Evolutionary conservation across 1,140 invertebrate genomes (phyloP).

Genomic region (Ceratina calcarata): DNA sequence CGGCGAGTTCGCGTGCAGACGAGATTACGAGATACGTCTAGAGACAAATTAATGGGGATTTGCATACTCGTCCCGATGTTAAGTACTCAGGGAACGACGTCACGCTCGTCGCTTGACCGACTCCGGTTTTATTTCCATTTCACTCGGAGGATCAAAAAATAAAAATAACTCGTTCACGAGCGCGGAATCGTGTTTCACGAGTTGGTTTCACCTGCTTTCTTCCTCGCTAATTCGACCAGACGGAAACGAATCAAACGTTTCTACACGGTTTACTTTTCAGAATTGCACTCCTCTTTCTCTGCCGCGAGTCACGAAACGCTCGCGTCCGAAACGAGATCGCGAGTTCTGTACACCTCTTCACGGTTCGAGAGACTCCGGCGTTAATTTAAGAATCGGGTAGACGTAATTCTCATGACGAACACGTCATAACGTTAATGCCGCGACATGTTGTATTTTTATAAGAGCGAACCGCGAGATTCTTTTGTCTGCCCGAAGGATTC

Average conservation of each 20-base stretch:
- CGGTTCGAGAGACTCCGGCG: no score
- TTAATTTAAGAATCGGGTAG: no score
- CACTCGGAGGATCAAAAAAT: not conserved
- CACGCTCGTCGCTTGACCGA: no score
- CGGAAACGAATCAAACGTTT: slow-evolving; percentile 15
- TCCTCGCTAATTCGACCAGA: slow-evolving; percentile 9
- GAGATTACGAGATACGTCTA: not conserved
- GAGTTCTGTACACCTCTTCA: no score
- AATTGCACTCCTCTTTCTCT: not conserved
- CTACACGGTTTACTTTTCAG: slow-evolving; percentile 2
- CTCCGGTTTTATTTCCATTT: not conserved
- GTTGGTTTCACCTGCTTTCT: not conserved
- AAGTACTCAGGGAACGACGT: not conserved
- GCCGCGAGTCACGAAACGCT: not conserved
- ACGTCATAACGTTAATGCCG: no score
- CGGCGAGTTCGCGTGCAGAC: not conserved
- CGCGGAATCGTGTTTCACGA: not conserved
- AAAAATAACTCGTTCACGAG: not conserved
- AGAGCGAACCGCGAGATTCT: no score
- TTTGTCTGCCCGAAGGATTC: not conserved
- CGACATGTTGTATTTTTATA: no score
- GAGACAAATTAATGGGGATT: slow-evolving; percentile 18
- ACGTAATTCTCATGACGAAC: no score
- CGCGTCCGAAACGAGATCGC: no score
- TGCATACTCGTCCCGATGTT: not conserved